Evolutionary conservation across 2,888 invertebrate species (phyloP).

Genomic region (Craniophora ligustri): DNA sequence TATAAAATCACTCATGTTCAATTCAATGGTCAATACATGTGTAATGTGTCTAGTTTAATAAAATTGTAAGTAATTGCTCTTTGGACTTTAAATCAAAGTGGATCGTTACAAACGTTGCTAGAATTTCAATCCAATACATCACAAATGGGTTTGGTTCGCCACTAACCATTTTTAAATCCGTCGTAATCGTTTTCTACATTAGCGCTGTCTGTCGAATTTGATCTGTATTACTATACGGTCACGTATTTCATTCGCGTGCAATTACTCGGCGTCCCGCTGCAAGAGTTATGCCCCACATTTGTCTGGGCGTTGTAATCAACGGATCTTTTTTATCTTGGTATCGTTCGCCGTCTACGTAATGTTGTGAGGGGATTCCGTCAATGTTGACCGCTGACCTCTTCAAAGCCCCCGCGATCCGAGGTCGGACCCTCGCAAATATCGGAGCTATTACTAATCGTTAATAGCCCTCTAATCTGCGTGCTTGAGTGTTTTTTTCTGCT

Average conservation of each 20-base stretch:
- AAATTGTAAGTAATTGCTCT: slow-evolving; percentile 22
- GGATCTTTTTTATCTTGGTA: slow-evolving; percentile 66
- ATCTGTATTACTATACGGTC: slow-evolving; percentile 43
- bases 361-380: slow-evolving; percentile 46
- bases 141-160: slow-evolving; percentile 51
- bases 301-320: slow-evolving; percentile 67
- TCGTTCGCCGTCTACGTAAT: slow-evolving; percentile 45
- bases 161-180: slow-evolving; percentile 58
- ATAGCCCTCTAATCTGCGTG: slow-evolving; percentile 39
- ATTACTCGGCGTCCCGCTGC: slow-evolving; percentile 44
- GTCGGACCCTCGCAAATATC: slow-evolving; percentile 34
- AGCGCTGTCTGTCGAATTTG: slow-evolving; percentile 43
- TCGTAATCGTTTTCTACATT: slow-evolving; percentile 51
- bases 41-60: slow-evolving; percentile 14
- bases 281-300: slow-evolving; percentile 72
- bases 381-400: slow-evolving; percentile 46
- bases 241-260: slow-evolving; percentile 61
- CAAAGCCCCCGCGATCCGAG: slow-evolving; percentile 23
- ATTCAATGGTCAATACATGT: no score
- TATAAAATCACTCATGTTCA: no score
- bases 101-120: slow-evolving; percentile 39
- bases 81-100: slow-evolving; percentile 30
- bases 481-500: slow-evolving; percentile 31
- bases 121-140: slow-evolving; percentile 54
- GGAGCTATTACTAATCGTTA: slow-evolving; percentile 42